Base-by-base conservation (phyloP, 2,888 invertebrate species). In the Exocentrus adspersus region DNA sequence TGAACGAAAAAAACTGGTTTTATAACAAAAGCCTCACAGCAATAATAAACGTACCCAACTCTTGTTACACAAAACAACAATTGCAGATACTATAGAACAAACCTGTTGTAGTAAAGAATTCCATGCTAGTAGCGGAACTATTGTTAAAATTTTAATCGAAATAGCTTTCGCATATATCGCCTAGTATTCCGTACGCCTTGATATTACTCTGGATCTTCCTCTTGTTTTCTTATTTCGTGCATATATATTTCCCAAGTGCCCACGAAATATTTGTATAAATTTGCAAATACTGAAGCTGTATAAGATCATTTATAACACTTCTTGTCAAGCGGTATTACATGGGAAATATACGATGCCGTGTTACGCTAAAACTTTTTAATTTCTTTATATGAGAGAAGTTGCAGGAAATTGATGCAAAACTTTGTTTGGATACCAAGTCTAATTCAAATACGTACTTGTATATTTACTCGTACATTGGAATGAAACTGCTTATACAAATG, bases 231-330 rank as follows among this genome's bases (percentile, higher is more conserved):
- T 70, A 66, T 68, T 62, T 56, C 60, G 45, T 53, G 7, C 30
- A 37, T 37, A 56, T 32, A 58, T 62, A 68, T 70, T 65, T 68
- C 67, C 65, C 68, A 51, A 68, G 70, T 68, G 68, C 62, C 58
- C 59, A 57, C 58, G 59, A 60, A 61, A 64, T 65, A 65, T 68
- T 65, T 67, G 67, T 65, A 63, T 65, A 62, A 67, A 68, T 68
- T 70, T 70, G 59, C 62, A 70, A 68, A 64, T 63, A 65, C 65
- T 54, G 56, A 61, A 42, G 60, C 65, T 51, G 54, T 54, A 63
- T 64, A 59, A 59, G 51, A 68, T 68, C 68, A 70, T 70, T 70
- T 66, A 68, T 70, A 65, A 70, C 60, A 62, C 61, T 59, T 53
- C 59, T 53, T 69, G 66, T 58, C 63, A 65, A 52, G 67, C 41